These are phyloP conservation scores for Apeira syringaria DNA, from an alignment of 2,888 invertebrate genomes.

Conservation along the genomic window DNA sequence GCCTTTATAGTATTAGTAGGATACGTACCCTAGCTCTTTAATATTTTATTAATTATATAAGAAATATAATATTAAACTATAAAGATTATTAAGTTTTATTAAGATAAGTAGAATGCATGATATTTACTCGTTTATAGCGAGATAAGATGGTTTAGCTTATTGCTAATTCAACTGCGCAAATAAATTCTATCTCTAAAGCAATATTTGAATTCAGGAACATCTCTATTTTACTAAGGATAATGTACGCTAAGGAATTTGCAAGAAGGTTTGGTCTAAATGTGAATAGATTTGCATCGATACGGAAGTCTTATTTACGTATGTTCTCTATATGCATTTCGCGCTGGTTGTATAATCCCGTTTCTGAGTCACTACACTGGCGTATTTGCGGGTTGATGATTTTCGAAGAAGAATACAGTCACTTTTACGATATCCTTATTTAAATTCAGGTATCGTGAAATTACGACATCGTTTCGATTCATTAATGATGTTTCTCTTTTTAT, in stretches of 20 bases:
- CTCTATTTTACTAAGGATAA: no score
- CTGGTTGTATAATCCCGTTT: background rate
- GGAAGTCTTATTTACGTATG: background rate
- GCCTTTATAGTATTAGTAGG: no score
- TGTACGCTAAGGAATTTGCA: background rate
- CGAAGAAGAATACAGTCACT: background rate
- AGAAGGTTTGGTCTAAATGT: background rate
- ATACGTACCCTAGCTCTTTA: no score
- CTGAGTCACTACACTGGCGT: background rate
- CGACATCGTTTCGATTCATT: slow-evolving; percentile 9
- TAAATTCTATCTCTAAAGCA: no score
- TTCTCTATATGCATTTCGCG: background rate
- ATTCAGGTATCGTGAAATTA: background rate
- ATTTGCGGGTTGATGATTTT: background rate
- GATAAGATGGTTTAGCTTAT: no score
- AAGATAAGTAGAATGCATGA: no score
- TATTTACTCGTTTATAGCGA: no score
- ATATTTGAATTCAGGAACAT: background rate
- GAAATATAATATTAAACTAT: no score
- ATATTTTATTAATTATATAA: no score
- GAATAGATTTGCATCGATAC: background rate
- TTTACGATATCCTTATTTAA: slow-evolving; percentile 1
- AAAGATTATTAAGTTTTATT: no score
- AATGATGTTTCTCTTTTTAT: slow-evolving; percentile 38
- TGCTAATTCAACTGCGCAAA: no score